Evolutionary conservation across 64 coral and sea anemone species (phyloP).

Genomic region (Trachythela sp.): DNA sequence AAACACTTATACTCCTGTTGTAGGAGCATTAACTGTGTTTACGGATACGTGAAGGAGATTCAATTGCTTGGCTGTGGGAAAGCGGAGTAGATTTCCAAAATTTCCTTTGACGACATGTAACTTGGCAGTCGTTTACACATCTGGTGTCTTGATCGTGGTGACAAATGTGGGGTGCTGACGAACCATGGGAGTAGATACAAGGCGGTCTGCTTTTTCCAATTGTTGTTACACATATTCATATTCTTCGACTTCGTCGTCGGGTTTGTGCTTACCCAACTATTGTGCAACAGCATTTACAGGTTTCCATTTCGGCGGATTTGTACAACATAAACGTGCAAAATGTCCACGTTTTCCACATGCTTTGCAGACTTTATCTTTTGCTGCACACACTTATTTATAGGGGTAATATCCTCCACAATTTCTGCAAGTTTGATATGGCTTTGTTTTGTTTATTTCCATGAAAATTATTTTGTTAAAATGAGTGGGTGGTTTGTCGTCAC

Average conservation of each 20-base stretch:
- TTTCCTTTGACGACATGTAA: background rate
- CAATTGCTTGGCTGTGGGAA: background rate
- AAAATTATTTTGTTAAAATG: too few relatives aligned
- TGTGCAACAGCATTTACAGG: background rate
- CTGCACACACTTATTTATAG: background rate
- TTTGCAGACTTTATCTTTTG: background rate
- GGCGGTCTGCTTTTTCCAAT: background rate
- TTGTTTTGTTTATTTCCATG: background rate
- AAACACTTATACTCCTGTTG: too few relatives aligned
- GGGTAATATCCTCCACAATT: conserved; percentile 9
- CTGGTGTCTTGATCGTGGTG: background rate
- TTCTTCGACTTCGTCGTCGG: background rate
- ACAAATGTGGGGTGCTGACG: background rate
- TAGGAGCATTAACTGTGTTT: background rate
- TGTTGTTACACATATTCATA: background rate
- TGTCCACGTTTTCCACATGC: conserved; percentile 1
- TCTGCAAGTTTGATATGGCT: background rate
- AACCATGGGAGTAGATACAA: background rate
- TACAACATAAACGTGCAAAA: background rate
- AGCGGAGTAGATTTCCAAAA: background rate
- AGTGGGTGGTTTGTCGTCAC: background rate
- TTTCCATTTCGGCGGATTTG: background rate
- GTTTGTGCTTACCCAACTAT: too few relatives aligned
- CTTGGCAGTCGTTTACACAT: background rate
- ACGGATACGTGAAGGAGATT: background rate